Evolutionary conservation across 1,140 invertebrate species (phyloP).

Genomic region (Xylocopa sonorina): DNA sequence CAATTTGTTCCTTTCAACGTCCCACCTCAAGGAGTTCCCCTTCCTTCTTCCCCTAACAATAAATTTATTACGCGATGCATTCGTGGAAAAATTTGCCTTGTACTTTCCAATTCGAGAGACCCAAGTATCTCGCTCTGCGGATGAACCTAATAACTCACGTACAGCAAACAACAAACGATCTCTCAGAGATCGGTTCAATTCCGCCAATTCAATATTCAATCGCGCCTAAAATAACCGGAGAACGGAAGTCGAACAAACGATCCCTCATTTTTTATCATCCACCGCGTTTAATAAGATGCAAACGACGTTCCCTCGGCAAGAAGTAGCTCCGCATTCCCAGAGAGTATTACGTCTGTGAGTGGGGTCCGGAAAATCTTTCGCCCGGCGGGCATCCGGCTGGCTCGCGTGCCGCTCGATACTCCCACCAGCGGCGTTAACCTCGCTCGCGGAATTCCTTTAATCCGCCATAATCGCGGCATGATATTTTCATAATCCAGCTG

Average conservation of each 20-base stretch:
- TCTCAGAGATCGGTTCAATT: too few relatives aligned
- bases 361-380: not conserved
- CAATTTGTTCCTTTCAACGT: not conserved
- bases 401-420: not conserved
- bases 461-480: slow-evolving; percentile 28
- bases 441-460: slow-evolving; percentile 25
- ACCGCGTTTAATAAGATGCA: not conserved
- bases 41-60: too few relatives aligned
- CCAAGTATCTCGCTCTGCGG: too few relatives aligned
- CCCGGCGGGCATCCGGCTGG: not conserved
- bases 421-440: slow-evolving; percentile 5
- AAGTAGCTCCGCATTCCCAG: not conserved
- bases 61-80: too few relatives aligned
- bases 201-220: too few relatives aligned
- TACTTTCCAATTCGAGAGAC: too few relatives aligned
- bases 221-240: too few relatives aligned
- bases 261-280: not conserved
- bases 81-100: too few relatives aligned
- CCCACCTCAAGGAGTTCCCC: too few relatives aligned
- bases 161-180: too few relatives aligned
- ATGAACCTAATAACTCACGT: too few relatives aligned
- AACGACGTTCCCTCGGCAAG: not conserved
- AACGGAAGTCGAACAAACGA: too few relatives aligned
- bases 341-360: not conserved
- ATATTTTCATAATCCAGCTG: slow-evolving; percentile 45